Base-by-base conservation (phyloP, 2,797 vertebrate species). In the Xyrichtys novacula region DNA sequence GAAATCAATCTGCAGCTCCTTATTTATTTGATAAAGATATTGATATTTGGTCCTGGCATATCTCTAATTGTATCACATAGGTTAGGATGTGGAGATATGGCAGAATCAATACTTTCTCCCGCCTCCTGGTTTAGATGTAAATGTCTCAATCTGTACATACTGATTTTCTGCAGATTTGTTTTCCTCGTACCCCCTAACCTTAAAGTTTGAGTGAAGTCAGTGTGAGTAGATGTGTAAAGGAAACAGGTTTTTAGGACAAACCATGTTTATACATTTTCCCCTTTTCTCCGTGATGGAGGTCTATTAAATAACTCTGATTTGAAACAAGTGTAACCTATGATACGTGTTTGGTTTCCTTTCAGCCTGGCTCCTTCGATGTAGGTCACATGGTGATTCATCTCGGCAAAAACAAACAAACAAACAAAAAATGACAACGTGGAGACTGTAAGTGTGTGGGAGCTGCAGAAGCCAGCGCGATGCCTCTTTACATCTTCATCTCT, bases 341-440 rank as follows among this genome's bases (percentile, higher is more conserved):
- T 85, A 83, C 87, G 79, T 78, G 61, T 88, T 77, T 72, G 62
- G 76, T 81, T 78, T 67, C 65, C 63, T 69, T 61, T 65, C 12
- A 73, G 72, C 77, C 53, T 36, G 58, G 71, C 36, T 69, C 71
- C 74, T 73, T 42, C 65, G 55, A 89, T 89, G 74, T 88, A 82
- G 88, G 88, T 88, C 88, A 87, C 69, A 53, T 47, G 50, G 68
- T 88, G 83, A 89, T 86, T 91, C 84, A 87, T 74, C 1, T 15
- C 40, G 68, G 56, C 85, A 81, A 78, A 86, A 87, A 68, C 38
- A 81, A 73, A 55, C 42, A 52, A 42, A 50, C 32, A 47, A 16
- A 19, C 46, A 34, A 70, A 80, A 80, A 43, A 55, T 1, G 44
- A 77, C 80, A 85, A 80, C 42, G 62, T 39, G 50, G 75, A 74